These are phyloP conservation scores for Meghimatium bilineatum DNA, from an alignment of 2,888 invertebrate genomes.

Conservation along the genomic window DNA sequence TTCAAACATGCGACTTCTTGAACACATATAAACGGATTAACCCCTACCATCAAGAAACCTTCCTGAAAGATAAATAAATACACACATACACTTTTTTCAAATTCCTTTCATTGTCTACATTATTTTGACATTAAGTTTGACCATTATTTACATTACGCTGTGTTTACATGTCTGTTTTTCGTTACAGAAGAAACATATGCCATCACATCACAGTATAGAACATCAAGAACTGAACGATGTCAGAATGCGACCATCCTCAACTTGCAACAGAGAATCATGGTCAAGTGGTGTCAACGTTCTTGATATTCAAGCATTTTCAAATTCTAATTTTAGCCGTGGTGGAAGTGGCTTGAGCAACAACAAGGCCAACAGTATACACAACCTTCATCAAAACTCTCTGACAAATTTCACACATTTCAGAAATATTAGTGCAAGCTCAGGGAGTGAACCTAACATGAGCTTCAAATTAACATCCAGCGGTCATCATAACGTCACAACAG, in stretches of 20 bases:
- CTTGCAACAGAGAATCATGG: conserved; percentile 37
- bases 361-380: conserved; percentile 45
- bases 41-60: too few relatives aligned
- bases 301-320: conserved; percentile 46
- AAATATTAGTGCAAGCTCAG: neutral
- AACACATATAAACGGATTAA: too few relatives aligned
- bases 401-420: conserved; percentile 12
- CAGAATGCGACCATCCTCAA: conserved; percentile 24
- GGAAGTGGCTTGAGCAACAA: conserved; percentile 33
- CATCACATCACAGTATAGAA: conserved; percentile 41
- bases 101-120: too few relatives aligned
- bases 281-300: conserved; percentile 38
- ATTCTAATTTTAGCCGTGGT: conserved; percentile 25
- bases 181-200: conserved; percentile 8
- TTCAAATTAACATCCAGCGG: conserved; percentile 5
- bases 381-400: conserved; percentile 29
- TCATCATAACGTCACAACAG: conserved; percentile 40
- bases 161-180: neutral
- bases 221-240: conserved; percentile 44
- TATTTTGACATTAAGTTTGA: too few relatives aligned
- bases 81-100: too few relatives aligned
- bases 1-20: too few relatives aligned
- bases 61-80: too few relatives aligned
- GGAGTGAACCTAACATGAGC: conserved; percentile 45
- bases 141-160: too few relatives aligned